phyloP scores from a whole-genome alignment of 2,888 invertebrate species.

The Buathra laborator region DNA sequence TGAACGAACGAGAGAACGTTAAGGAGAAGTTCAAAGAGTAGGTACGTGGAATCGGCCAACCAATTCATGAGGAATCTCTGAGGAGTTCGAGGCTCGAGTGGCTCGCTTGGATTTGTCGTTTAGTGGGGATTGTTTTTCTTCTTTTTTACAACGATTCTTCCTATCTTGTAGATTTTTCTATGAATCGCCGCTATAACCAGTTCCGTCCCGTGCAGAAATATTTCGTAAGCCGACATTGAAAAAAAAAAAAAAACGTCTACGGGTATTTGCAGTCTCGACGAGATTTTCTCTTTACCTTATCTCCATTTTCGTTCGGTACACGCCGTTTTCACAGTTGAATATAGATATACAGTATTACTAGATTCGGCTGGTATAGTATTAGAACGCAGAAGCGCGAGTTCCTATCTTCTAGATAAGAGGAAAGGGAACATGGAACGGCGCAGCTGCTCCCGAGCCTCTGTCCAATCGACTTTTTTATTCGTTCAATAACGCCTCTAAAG shows the following conservation, averaged over 20 bases:
- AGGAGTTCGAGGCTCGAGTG: conserved; percentile 44
- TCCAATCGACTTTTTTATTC: conserved; percentile 22
- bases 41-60: conserved; percentile 36
- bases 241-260: not conserved
- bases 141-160: not conserved
- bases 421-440: not conserved
- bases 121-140: conserved; percentile 12
- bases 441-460: conserved; percentile 30
- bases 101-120: conserved; percentile 50
- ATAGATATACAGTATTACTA: not conserved
- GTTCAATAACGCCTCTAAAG: conserved; percentile 27
- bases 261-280: not conserved
- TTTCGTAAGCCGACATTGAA: conserved; percentile 10
- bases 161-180: not conserved
- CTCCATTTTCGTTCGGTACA: conserved; percentile 15
- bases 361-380: conserved; percentile 21
- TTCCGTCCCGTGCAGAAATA: conserved; percentile 14
- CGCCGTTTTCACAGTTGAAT: conserved; percentile 11
- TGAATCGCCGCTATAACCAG: not conserved
- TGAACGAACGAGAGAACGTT: conserved; percentile 22
- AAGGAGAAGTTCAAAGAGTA: conserved; percentile 46
- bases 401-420: conserved; percentile 22
- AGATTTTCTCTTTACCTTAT: conserved; percentile 16
- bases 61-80: conserved; percentile 35
- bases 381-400: conserved; percentile 22